phyloP scores from a whole-genome alignment of 2,888 invertebrate species.

The Buathra laborator region DNA sequence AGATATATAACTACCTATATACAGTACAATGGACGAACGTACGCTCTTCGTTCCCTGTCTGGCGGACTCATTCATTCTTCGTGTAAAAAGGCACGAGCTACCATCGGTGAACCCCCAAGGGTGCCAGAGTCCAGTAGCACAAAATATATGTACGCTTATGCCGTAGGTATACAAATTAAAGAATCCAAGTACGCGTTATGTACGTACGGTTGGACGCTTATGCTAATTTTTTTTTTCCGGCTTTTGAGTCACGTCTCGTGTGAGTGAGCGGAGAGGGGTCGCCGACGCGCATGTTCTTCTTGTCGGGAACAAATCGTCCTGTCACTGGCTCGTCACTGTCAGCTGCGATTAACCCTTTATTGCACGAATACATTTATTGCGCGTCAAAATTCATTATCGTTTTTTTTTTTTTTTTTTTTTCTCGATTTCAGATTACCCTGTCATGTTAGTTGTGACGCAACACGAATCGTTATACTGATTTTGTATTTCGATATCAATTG shows the following conservation, averaged over 20 bases:
- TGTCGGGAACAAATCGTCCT: constrained; percentile 73
- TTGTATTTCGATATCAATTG: not conserved
- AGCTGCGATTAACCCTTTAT: constrained; percentile 74
- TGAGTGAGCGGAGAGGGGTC: constrained; percentile 10
- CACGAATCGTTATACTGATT: too few species aligned
- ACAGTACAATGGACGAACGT: constrained; percentile 55
- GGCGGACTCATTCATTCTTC: constrained; percentile 42
- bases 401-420: not conserved
- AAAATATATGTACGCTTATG: constrained; percentile 43
- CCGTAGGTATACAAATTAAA: constrained; percentile 49
- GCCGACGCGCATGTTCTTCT: constrained; percentile 23
- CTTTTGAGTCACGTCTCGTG: constrained; percentile 71
- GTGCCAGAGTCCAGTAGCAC: constrained; percentile 46
- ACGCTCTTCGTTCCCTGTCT: constrained; percentile 49
- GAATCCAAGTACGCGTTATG: constrained; percentile 14
- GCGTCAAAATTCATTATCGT: constrained; percentile 18
- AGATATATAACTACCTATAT: constrained; percentile 5
- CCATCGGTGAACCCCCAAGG: constrained; percentile 18
- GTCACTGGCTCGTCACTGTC: constrained; percentile 81
- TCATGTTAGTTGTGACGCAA: too few species aligned
- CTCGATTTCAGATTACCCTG: too few species aligned
- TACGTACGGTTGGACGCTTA: constrained; percentile 70
- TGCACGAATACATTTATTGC: not conserved
- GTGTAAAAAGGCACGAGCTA: constrained; percentile 50
- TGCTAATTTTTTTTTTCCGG: constrained; percentile 76